Evolutionary conservation across 1,140 invertebrate species (phyloP).

Genomic region (Ips typographus): DNA sequence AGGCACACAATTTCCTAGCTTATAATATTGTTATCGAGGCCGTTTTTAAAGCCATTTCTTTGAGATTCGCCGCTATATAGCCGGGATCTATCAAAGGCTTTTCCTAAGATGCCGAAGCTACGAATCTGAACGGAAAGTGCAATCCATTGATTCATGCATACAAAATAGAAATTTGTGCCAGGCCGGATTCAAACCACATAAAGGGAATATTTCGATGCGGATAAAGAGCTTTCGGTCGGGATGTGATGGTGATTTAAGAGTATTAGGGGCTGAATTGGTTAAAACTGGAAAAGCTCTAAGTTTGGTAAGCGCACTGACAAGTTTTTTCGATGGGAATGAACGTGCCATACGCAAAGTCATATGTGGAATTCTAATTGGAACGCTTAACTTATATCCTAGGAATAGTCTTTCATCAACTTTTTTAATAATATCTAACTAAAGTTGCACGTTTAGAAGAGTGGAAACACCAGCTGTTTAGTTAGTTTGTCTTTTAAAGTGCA

Average conservation of each 20-base stretch:
- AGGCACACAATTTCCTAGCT: neutral
- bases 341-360: neutral
- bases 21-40: neutral
- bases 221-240: conserved; percentile 22
- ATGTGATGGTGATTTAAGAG: conserved; percentile 16
- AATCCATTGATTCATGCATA: conserved; percentile 34
- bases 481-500: no score
- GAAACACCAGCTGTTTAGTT: no score
- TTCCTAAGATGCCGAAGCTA: conserved; percentile 27
- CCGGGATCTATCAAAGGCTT: conserved; percentile 25
- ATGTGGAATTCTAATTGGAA: neutral
- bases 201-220: conserved; percentile 27
- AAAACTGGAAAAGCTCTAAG: conserved; percentile 11
- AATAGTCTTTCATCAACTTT: no score
- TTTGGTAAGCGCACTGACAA: neutral
- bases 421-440: no score
- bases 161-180: conserved; percentile 32
- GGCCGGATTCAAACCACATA: conserved; percentile 25
- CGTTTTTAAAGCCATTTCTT: conserved; percentile 13
- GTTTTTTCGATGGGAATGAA: neutral
- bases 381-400: no score
- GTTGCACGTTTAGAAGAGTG: no score
- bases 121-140: conserved; percentile 27
- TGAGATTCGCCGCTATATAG: conserved; percentile 9
- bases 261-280: conserved; percentile 16